Evolutionary conservation across 2,888 invertebrate species (phyloP).

Genomic region (Allygus modestus): DNA sequence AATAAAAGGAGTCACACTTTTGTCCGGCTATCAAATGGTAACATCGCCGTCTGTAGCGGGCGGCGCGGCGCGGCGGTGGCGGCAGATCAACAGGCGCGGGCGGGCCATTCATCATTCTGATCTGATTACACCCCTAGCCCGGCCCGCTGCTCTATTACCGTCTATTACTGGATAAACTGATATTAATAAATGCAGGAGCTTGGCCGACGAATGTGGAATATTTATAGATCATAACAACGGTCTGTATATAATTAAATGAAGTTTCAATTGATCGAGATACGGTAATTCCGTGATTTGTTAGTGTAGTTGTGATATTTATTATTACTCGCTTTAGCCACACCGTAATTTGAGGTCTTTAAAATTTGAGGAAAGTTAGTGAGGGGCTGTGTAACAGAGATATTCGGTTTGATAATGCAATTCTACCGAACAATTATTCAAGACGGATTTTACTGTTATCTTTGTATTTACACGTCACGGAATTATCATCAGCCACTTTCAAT

Average conservation of each 20-base stretch:
- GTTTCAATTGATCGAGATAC: not conserved
- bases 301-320: too few species aligned
- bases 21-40: not conserved
- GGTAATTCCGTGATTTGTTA: too few species aligned
- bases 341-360: too few species aligned
- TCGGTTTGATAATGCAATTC: too few species aligned
- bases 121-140: constrained; percentile 29
- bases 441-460: too few species aligned
- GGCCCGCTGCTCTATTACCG: constrained; percentile 24
- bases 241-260: not conserved
- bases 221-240: not conserved
- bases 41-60: not conserved
- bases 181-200: constrained; percentile 7
- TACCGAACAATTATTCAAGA: too few species aligned
- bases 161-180: constrained; percentile 15
- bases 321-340: too few species aligned
- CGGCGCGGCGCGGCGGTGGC: too few species aligned
- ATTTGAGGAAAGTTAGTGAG: too few species aligned
- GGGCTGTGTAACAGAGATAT: too few species aligned
- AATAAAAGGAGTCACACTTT: not conserved
- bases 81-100: not conserved
- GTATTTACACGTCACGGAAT: too few species aligned
- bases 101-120: not conserved
- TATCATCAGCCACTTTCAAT: too few species aligned
- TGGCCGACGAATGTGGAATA: not conserved